Percentiles rank a stretch among this genome's conserved stretches.
phyloP scores from a whole-genome alignment of 37 sponge, comb jelly and placozoan species.

The Oscarella lobularis region DNA sequence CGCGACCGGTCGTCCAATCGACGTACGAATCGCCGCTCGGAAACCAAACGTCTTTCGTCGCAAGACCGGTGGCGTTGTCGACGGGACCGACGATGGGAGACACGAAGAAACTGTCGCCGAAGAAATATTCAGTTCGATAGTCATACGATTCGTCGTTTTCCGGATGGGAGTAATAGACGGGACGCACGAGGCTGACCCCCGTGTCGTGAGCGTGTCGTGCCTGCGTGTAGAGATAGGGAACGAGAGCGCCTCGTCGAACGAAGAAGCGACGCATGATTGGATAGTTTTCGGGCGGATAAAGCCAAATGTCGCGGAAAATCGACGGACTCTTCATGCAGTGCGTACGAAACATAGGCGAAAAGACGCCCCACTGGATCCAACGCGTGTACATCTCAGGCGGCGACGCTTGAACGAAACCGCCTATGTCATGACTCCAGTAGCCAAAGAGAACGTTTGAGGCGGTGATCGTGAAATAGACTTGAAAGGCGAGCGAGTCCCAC shows the following conservation, averaged over 20 bases:
- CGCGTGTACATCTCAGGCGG: constrained; percentile 59
- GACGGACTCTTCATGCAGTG: constrained; percentile 46
- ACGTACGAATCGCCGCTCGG: constrained; percentile 40
- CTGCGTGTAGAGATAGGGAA: constrained; percentile 58
- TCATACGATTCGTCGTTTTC: constrained; percentile 30
- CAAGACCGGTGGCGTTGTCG: constrained; percentile 17
- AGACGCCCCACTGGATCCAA: constrained; percentile 72
- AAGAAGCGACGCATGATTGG: constrained; percentile 33
- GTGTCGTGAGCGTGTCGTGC: constrained; percentile 45
- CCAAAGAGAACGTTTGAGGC: constrained; percentile 61
- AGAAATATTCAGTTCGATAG: constrained; percentile 25
- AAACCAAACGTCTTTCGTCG: constrained; percentile 27
- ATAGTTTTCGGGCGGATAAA: constrained; percentile 43
- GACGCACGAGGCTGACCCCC: constrained; percentile 43
- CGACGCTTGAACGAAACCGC: constrained; percentile 30
- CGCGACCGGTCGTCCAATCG: constrained; percentile 31
- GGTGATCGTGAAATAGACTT: constrained; percentile 56
- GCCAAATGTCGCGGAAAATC: constrained; percentile 40
- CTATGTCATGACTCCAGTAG: constrained; percentile 75
- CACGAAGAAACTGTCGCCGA: constrained; percentile 30
- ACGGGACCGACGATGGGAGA: constrained; percentile 26
- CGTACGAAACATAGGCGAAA: constrained; percentile 61
- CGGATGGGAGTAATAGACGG: constrained; percentile 57
- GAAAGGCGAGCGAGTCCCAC: constrained; percentile 51
- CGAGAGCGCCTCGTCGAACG: constrained; percentile 20